A percentile compares a stretch with the other conserved stretches of the same genome.
Evolutionary conservation across 2,113 vertebrate species (phyloP).

Genomic region (Megaceryle maxima): DNA sequence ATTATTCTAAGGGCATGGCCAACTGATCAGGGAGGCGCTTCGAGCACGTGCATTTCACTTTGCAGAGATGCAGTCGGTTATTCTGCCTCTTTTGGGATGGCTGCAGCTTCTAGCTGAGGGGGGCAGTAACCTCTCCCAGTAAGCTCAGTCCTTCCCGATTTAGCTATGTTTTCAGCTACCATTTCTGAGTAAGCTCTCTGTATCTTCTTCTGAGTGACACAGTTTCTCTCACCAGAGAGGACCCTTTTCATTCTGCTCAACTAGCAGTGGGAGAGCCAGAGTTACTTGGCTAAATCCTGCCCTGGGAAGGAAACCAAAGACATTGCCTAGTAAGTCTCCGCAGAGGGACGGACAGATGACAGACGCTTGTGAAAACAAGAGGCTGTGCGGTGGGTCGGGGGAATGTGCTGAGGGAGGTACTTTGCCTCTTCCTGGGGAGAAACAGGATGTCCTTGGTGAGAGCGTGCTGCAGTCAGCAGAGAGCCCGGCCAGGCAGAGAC

Average conservation of each 20-base stretch:
- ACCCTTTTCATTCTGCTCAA: not conserved
- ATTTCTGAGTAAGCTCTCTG: not conserved
- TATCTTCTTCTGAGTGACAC: not conserved
- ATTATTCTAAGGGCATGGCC: not conserved
- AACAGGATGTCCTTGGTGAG: slow-evolving; percentile 41
- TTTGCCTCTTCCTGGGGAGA: not conserved
- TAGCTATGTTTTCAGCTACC: not conserved
- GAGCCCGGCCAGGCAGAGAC: slow-evolving; percentile 7
- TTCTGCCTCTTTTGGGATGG: not conserved
- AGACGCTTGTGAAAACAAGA: not conserved
- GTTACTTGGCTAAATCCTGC: not conserved
- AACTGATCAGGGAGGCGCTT: not conserved
- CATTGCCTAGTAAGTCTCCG: not conserved
- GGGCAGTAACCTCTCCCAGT: not conserved
- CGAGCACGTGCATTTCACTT: not conserved
- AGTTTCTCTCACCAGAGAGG: not conserved
- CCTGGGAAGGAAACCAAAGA: not conserved
- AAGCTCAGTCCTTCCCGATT: not conserved
- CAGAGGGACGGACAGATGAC: not conserved
- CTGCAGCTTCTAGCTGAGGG: rapidly evolving
- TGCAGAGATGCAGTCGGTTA: rapidly evolving
- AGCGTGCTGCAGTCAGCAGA: slow-evolving; percentile 41
- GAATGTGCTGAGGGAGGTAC: not conserved
- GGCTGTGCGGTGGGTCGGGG: not conserved
- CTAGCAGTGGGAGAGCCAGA: not conserved